phyloP scores from a whole-genome alignment of 2,797 vertebrate species.

The Tauraco hartlaubi region DNA sequence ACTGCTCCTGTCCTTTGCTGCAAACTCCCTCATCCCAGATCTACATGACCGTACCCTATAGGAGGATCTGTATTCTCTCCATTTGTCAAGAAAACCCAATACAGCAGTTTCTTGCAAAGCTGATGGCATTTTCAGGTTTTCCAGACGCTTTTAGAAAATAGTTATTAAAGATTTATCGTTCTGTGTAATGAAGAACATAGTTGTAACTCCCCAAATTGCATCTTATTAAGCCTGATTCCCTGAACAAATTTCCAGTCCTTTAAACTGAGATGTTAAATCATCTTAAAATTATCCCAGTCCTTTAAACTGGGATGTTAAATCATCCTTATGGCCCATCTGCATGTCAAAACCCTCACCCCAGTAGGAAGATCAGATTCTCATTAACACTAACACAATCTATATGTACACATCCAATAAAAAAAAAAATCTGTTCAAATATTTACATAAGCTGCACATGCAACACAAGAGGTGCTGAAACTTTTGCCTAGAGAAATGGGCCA shows the following conservation, averaged over 20 bases:
- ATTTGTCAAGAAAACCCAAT: not conserved
- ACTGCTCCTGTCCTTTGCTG: not conserved
- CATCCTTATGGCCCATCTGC: not conserved
- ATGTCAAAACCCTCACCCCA: not conserved
- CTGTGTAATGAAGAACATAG: not conserved
- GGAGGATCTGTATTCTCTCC: not conserved
- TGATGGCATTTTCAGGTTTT: conserved; percentile 8
- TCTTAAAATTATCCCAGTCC: not conserved
- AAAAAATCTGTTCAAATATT: not conserved
- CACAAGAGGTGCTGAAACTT: not conserved
- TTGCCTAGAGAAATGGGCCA: not conserved
- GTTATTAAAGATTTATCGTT: not conserved
- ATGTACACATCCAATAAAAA: not conserved
- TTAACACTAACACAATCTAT: not conserved
- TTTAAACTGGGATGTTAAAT: not conserved
- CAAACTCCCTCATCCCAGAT: not conserved
- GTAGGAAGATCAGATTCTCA: not conserved
- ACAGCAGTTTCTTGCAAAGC: not conserved
- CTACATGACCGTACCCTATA: not conserved
- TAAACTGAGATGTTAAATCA: not conserved
- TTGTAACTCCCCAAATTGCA: not conserved
- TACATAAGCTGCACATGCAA: not conserved
- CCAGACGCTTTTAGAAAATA: not conserved
- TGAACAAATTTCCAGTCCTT: not conserved
- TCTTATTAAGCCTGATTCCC: not conserved